Conservation (phyloP, 2,888 invertebrate species). For the Phalangium opilio region DNA sequence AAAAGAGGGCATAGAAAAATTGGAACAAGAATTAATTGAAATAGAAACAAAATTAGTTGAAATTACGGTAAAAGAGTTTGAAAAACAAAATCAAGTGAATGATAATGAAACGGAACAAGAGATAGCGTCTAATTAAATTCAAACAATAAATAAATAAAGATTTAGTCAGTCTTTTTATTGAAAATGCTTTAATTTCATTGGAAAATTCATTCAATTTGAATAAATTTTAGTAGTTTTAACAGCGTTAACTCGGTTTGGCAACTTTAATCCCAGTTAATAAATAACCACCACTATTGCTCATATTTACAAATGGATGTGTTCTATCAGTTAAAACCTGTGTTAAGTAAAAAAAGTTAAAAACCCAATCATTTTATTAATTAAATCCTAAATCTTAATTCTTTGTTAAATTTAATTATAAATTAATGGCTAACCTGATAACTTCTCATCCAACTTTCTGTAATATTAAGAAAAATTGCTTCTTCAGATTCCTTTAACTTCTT, state of each 20-base stretch:
- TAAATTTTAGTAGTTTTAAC: no score
- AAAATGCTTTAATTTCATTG: no score
- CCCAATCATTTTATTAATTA: background rate
- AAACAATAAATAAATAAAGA: no score
- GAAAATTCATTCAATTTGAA: no score
- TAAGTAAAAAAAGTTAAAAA: no score
- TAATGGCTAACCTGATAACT: slow-evolving; percentile 50
- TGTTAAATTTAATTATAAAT: background rate
- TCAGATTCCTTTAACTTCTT: slow-evolving; percentile 52
- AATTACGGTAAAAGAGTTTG: no score
- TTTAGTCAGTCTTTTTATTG: no score
- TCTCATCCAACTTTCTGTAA: slow-evolving; percentile 74
- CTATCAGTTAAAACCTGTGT: slow-evolving; percentile 55
- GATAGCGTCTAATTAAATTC: no score
- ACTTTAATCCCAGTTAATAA: slow-evolving; percentile 52
- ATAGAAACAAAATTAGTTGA: no score
- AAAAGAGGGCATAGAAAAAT: background rate
- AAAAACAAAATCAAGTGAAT: no score
- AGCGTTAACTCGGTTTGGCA: slow-evolving; percentile 10
- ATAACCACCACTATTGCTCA: slow-evolving; percentile 77
- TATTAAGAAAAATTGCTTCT: slow-evolving; percentile 54
- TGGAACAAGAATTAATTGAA: background rate
- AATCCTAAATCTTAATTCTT: background rate
- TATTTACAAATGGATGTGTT: slow-evolving; percentile 87
- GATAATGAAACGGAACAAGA: no score